Conservation (phyloP, 2,888 invertebrate species). For the Thymelicus lineola region DNA sequence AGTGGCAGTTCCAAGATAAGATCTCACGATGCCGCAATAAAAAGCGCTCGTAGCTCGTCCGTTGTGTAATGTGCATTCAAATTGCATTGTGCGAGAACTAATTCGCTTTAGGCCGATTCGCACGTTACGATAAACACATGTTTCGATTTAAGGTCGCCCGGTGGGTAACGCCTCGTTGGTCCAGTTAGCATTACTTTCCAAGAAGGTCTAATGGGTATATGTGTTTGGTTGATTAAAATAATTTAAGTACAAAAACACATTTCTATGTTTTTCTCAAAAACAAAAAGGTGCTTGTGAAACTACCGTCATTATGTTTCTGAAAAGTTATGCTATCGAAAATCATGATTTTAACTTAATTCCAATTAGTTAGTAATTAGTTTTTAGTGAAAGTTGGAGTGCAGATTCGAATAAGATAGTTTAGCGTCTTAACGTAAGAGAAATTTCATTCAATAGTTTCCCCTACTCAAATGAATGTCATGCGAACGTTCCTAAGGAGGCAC, state of each 20-base stretch:
- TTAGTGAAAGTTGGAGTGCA: neutral
- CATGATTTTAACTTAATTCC: too few relatives aligned
- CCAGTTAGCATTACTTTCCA: slow-evolving; percentile 26
- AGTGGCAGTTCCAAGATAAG: slow-evolving; percentile 84
- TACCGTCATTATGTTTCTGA: too few relatives aligned
- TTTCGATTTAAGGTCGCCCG: slow-evolving; percentile 67
- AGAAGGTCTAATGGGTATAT: neutral
- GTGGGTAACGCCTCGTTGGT: slow-evolving; percentile 45
- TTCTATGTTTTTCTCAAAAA: too few relatives aligned
- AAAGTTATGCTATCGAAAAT: too few relatives aligned
- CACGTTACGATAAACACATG: slow-evolving; percentile 84
- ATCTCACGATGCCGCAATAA: slow-evolving; percentile 85
- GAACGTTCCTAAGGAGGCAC: slow-evolving; percentile 71
- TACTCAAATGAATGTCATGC: slow-evolving; percentile 59
- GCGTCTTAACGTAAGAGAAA: slow-evolving; percentile 23
- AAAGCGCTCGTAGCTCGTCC: slow-evolving; percentile 83
- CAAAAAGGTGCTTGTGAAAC: too few relatives aligned
- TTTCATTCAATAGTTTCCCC: slow-evolving; percentile 15
- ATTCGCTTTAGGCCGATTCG: slow-evolving; percentile 84
- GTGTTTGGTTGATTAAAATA: too few relatives aligned
- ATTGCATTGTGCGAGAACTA: slow-evolving; percentile 86
- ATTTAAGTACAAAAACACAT: too few relatives aligned
- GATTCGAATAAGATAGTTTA: neutral
- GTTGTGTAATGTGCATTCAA: slow-evolving; percentile 86
- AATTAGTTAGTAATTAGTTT: neutral